A percentile compares a stretch with the other conserved stretches of the same genome.
Evolutionary conservation across 1,140 invertebrate species (phyloP).

Genomic region (Aphelinus certus): DNA sequence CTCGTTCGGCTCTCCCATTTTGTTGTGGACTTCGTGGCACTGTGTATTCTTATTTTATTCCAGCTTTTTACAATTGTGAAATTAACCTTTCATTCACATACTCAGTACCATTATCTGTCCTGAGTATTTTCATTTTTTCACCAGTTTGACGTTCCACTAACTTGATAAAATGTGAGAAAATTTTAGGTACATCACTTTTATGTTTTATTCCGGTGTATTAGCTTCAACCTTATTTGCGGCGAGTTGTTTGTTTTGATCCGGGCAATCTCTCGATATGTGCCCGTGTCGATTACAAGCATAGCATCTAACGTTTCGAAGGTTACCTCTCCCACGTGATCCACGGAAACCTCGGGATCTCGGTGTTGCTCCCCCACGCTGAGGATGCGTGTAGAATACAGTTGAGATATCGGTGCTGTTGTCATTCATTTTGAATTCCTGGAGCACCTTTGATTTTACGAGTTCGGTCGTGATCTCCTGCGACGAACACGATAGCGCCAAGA

Average conservation of each 20-base stretch:
- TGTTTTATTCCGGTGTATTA: slow-evolving; percentile 23
- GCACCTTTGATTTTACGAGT: background rate
- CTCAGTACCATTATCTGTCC: slow-evolving; percentile 56
- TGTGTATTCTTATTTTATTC: slow-evolving; percentile 42
- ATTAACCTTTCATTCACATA: slow-evolving; percentile 48
- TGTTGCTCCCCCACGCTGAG: too few relatives aligned
- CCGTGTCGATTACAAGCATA: background rate
- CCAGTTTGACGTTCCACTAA: slow-evolving; percentile 42
- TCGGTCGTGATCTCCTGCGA: background rate
- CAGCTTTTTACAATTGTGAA: slow-evolving; percentile 43
- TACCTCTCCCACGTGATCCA: background rate
- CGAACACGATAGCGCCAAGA: background rate
- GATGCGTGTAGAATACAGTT: background rate
- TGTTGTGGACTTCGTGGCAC: slow-evolving; percentile 55
- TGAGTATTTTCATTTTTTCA: slow-evolving; percentile 50
- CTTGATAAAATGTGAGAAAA: slow-evolving; percentile 46
- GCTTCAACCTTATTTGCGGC: background rate
- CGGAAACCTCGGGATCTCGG: too few relatives aligned
- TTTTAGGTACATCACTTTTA: slow-evolving; percentile 51
- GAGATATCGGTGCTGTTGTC: background rate
- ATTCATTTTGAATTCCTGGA: background rate
- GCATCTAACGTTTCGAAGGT: background rate
- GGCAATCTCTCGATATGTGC: background rate
- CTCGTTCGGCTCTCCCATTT: slow-evolving; percentile 60
- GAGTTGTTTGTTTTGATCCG: background rate